These are phyloP conservation scores for Strix aluco DNA, from an alignment of 2,113 vertebrate genomes.

Conservation along the genomic window DNA sequence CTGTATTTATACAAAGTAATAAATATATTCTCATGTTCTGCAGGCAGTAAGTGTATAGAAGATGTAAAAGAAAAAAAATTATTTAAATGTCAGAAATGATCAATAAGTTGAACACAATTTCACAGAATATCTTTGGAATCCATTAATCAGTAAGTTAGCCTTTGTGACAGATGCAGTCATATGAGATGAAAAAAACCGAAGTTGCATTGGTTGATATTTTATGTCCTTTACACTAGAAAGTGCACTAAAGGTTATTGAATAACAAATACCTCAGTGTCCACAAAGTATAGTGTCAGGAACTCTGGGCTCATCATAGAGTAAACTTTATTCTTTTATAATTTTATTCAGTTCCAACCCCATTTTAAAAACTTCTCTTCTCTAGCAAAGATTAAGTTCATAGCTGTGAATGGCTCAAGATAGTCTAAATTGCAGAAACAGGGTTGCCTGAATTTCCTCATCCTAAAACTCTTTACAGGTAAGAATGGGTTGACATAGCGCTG, in stretches of 20 bases:
- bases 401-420: not conserved
- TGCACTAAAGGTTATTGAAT: conserved; percentile 39
- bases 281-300: not conserved
- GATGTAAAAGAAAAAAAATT: not conserved
- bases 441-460: not conserved
- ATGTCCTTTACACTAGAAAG: conserved; percentile 44
- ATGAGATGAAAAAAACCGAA: not conserved
- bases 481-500: too few species aligned
- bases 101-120: conserved; percentile 14
- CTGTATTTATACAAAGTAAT: not conserved
- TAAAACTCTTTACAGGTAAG: not conserved
- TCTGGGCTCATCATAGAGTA: not conserved
- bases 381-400: not conserved
- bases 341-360: not conserved
- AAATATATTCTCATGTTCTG: not conserved
- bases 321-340: not conserved
- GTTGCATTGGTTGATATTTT: conserved; percentile 46
- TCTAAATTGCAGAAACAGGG: not conserved
- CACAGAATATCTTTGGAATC: not conserved
- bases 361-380: not conserved
- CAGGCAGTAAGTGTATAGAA: not conserved
- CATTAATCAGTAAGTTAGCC: conserved; percentile 58
- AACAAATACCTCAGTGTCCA: conserved; percentile 18
- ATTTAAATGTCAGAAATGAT: conserved; percentile 41
- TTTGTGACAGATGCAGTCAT: conserved; percentile 38